Evolutionary conservation across 2,888 invertebrate species (phyloP).

Genomic region (Pristionchus exspectatus): DNA sequence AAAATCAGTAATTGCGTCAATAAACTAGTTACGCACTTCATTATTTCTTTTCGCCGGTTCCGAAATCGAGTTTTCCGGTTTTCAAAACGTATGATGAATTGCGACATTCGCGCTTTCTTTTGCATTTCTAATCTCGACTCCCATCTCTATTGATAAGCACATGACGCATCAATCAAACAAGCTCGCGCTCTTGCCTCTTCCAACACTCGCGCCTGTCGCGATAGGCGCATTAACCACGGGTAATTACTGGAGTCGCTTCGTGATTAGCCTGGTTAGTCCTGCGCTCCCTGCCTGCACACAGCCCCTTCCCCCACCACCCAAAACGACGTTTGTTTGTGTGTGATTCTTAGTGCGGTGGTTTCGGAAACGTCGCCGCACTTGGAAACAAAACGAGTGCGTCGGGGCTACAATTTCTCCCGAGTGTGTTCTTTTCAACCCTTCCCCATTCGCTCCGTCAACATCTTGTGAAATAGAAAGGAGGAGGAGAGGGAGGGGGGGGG

Average conservation of each 20-base stretch:
- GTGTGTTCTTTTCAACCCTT: conserved; percentile 50
- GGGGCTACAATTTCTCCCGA: conserved; percentile 41
- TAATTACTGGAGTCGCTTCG: conserved; percentile 17
- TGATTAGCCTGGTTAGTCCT: conserved; percentile 27
- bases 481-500: background rate
- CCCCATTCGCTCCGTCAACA: conserved; percentile 31
- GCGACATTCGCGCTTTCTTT: conserved; percentile 38
- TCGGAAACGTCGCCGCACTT: conserved; percentile 27
- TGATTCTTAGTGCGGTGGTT: background rate
- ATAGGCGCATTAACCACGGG: background rate
- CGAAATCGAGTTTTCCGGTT: background rate
- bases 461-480: conserved; percentile 51
- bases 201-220: conserved; percentile 39
- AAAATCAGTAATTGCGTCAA: background rate
- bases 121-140: conserved; percentile 43
- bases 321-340: background rate
- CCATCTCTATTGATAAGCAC: conserved; percentile 38
- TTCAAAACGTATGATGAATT: background rate
- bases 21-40: background rate
- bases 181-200: conserved; percentile 1
- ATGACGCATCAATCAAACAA: conserved; percentile 49
- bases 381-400: conserved; percentile 10
- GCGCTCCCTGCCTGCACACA: background rate
- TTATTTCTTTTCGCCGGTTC: too few relatives aligned
- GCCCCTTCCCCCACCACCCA: background rate